phyloP scores from a whole-genome alignment of 2,888 invertebrate species.

The Hanleya hanleyi region DNA sequence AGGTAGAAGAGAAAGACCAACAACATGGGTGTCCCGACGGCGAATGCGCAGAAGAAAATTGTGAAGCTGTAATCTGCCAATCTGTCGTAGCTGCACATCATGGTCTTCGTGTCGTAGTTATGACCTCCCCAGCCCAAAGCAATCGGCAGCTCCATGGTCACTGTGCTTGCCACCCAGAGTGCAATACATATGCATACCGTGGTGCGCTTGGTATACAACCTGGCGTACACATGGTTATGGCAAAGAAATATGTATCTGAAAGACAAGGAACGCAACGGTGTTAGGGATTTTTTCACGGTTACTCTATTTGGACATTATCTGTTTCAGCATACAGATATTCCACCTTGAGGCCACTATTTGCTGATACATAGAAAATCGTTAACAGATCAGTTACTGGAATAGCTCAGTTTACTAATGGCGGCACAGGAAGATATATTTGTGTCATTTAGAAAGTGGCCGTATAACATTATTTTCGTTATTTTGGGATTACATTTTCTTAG shows the following conservation, averaged over 20 bases:
- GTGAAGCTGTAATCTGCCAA: constrained; percentile 47
- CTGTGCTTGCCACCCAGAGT: constrained; percentile 40
- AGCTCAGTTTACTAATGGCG: too few species aligned
- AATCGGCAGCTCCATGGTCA: constrained; percentile 48
- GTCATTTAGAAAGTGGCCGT: too few species aligned
- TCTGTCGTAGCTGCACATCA: constrained; percentile 54
- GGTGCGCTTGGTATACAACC: constrained; percentile 42
- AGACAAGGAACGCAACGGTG: constrained; percentile 10
- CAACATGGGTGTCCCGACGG: constrained; percentile 43
- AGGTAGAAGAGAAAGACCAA: constrained; percentile 43
- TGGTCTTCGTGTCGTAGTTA: constrained; percentile 50
- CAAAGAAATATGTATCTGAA: constrained; percentile 47
- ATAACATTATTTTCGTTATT: too few species aligned
- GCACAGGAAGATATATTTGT: too few species aligned
- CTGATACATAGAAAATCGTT: too few species aligned
- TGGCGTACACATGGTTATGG: constrained; percentile 38
- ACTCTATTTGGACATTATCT: too few species aligned
- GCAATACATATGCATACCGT: constrained; percentile 37
- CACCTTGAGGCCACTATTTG: too few species aligned
- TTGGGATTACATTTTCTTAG: too few species aligned
- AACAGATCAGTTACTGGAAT: too few species aligned
- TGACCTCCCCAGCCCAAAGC: constrained; percentile 53
- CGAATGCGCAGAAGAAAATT: constrained; percentile 42
- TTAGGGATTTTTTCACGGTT: too few species aligned
- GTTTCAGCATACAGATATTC: too few species aligned